Evolutionary conservation across 2,888 invertebrate genomes (phyloP), one percentile per base, ranked within the genome.

Genomic region (Lasius platythorax): DNA sequence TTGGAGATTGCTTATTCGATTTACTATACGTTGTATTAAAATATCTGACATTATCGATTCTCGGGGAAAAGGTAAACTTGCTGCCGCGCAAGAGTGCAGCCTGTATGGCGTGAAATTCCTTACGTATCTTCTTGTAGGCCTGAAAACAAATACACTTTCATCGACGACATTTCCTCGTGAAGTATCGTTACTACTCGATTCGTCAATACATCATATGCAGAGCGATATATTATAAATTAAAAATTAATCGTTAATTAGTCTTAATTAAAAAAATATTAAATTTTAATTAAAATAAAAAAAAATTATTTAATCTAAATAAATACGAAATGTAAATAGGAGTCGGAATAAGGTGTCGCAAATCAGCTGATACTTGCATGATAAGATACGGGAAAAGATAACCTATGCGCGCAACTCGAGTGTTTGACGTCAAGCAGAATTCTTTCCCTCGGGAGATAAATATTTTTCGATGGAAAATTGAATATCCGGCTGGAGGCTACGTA

Each of bases 51-150:
- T 33, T 83, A 4, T 9, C 40, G 6, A 84, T 58, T 28, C 58
- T 79, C 30, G 88, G 63, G n/a, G 28, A 37, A 12, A 23, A 37
- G 9, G 30, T 63, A 46, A 53, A 66, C 86, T 67, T 50, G 83
- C 18, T 37, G 90, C 89, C 92, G 23, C 82, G 89, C n/a, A 85
- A 79, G 3, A 92, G 63, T 58, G 91, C 72, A 18, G 87, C 87
- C 73, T 95, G 95, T n/a, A 96, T 96, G 63, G 96, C 96, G 90
- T 95, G 95, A 88, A 96, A 96, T 94, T 97, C 97, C 75, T 94
- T 95, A 90, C 95, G 95, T 50, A 96, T 94, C 84, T 92, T 88
- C 83, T 82, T 90, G 73, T 85, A 85, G 66, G 87, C 79, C 95
- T 95, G 85, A 78, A 92, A 91, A 78, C 43, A 79, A 85, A 87